Percentiles rank a stretch among this genome's conserved stretches.
Evolutionary conservation across 1,140 invertebrate genomes (phyloP).

Genomic region (Drepana arcuata): DNA sequence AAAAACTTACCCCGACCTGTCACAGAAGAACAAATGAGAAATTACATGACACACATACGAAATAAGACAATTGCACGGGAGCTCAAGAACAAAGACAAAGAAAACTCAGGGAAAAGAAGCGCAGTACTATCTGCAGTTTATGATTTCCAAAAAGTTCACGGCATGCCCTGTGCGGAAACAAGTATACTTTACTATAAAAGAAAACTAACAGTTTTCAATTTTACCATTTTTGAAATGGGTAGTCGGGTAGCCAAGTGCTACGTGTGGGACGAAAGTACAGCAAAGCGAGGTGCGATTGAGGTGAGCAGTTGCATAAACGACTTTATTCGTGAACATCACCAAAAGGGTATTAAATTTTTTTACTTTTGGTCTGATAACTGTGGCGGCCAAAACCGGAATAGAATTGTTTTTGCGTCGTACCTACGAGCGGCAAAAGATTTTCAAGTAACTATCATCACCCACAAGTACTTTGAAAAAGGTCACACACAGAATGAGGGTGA

Average conservation of each 20-base stretch:
- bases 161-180: conserved; percentile 6
- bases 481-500: conserved; percentile 48
- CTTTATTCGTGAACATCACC: conserved; percentile 4
- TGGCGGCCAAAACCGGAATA: conserved; percentile 4
- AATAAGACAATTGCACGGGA: conserved; percentile 8
- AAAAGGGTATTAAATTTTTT: conserved; percentile 2
- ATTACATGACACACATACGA: conserved; percentile 1
- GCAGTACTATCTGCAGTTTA: conserved; percentile 8
- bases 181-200: conserved; percentile 14
- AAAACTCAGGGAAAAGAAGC: conserved; percentile 1
- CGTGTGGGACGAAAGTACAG: conserved; percentile 8
- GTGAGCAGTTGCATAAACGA: conserved; percentile 10
- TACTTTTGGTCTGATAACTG: conserved; percentile 8
- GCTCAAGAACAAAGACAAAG: conserved; percentile 12
- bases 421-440: conserved; percentile 4
- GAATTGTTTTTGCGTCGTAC: conserved; percentile 3
- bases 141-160: conserved; percentile 15
- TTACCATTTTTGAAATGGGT: conserved; percentile 8
- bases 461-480: conserved; percentile 38
- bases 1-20: conserved; percentile 7
- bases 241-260: conserved; percentile 9
- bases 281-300: conserved; percentile 10
- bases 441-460: conserved; percentile 5
- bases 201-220: conserved; percentile 10
- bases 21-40: conserved; percentile 5